Base-by-base conservation (phyloP, 2,888 invertebrate species). In the Drosophila infuscata region DNA sequence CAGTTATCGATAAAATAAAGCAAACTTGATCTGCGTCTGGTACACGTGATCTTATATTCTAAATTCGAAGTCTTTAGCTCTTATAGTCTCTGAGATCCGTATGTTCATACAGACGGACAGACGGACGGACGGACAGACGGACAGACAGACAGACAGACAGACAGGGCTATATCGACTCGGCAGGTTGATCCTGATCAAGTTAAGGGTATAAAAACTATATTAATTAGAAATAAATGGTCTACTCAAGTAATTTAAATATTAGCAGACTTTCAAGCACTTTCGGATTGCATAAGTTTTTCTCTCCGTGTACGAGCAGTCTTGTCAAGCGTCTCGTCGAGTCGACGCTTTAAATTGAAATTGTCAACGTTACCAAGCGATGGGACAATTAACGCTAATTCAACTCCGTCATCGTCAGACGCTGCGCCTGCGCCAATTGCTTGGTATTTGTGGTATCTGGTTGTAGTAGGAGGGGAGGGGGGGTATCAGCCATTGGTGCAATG, bases 311-410 rank as follows among this genome's bases (percentile, higher is more conserved):
- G 17, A 54, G 58, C 79, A 87, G 83, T 87, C 82, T 87, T 69
- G 78, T 87, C 82, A 80, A 80, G 75, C 67, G 36, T 17, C 30
- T 12, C 15, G 36, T 9, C 38, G n/a, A n/a, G 51, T 48, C 61
- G 38, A 58, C 38, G 52, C 46, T 70, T 57, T 52, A 38, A 58
- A 58, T 70, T 59, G 71, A 79, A 75, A 70, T 57, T 86, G 83
- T 83, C 84, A 73, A 78, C 80, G 74, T 58, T 61, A 60, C 53
- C 38, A 60, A 70, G 81, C 69, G 75, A 68, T 68, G 83, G 69
- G 66, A 84, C 84, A 88, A 88, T 88, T 87, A 88, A 73, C 76
- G 70, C 63, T 82, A 84, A 84, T 88, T 82, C 81, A 66, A 70
- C 64, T 69, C 54, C 70, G 77, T 68, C 70, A 66, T 63, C 49